Evolutionary conservation across 2,113 vertebrate species (phyloP), one percentile per base, ranked within the genome.

Genomic region (Geothlypis trichas): DNA sequence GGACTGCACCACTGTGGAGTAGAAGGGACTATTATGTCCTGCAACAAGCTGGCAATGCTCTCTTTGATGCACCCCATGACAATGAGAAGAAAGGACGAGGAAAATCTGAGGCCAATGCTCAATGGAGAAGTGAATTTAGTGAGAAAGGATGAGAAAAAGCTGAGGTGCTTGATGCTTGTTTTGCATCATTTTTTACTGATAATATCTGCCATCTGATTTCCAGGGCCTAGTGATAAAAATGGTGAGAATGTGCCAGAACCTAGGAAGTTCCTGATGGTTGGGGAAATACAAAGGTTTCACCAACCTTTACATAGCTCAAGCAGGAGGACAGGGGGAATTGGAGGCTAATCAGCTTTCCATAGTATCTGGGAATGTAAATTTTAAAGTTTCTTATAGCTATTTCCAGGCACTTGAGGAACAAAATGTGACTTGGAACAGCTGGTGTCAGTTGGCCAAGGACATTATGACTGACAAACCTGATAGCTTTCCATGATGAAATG

Each of bases 261-360:
- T 68, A 15, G 17, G 28, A 41, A 37, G 13, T 54, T 91, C 8
- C 30, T 66, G 14, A 10, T 59, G 6, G 2, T 1, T 74, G 15
- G 3, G 8, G 89, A 89, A 91, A 59, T 20, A 12, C 1, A 63
- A 58, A 23, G 26, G 5, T 31, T 18, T 0, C 15, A 78, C 16
- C 20, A 28, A 44, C 1, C 4, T 67, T 80, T 42, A 49, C 14
- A 19, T 2, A 71, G 9, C 8, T 33, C 26, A 75, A 26, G 9
- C 9, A 74, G 42, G 13, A 79, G 9, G 7, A n/a, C 0, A 28
- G 5, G 1, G 21, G 20, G 6, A 67, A 63, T 20, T 41, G 39
- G 28, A 55, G 15, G 4, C 5, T 2, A 1, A 58, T 27, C 15
- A 49, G 10, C 6, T 8, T 51, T 88, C 33, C 28, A 76, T 0